Evolutionary conservation across 2,113 vertebrate species (phyloP).

Genomic region (Corvus cornix): DNA sequence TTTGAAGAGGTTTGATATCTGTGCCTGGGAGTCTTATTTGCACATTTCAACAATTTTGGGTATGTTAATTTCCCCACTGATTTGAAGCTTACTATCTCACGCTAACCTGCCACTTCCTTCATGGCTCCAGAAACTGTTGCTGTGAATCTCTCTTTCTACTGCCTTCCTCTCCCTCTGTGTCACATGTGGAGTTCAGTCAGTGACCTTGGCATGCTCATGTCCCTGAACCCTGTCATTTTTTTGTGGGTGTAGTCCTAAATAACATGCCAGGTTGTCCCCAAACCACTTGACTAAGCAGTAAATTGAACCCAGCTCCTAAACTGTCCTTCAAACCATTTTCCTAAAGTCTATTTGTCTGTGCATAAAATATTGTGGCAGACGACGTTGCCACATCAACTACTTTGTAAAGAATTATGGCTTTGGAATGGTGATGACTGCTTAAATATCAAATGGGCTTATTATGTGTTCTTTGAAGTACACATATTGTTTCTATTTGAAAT

Average conservation of each 20-base stretch:
- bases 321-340: neutral
- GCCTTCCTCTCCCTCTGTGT: neutral
- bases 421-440: neutral
- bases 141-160: neutral
- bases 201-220: neutral
- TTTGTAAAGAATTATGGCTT: neutral
- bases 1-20: neutral
- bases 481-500: neutral
- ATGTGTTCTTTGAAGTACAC: neutral
- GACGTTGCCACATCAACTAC: neutral
- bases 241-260: neutral
- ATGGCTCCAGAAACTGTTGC: neutral
- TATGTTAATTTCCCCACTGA: neutral
- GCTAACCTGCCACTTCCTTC: neutral
- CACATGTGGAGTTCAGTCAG: neutral
- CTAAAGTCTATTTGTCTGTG: neutral
- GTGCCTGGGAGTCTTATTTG: neutral
- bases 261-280: neutral
- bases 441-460: neutral
- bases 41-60: neutral
- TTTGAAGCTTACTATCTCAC: neutral
- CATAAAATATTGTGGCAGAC: rapidly evolving
- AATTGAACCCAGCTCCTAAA: neutral
- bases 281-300: neutral
- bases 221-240: neutral